Conservation (phyloP, 2,797 vertebrate genomes). For the Thripadectes ignobilis region DNA sequence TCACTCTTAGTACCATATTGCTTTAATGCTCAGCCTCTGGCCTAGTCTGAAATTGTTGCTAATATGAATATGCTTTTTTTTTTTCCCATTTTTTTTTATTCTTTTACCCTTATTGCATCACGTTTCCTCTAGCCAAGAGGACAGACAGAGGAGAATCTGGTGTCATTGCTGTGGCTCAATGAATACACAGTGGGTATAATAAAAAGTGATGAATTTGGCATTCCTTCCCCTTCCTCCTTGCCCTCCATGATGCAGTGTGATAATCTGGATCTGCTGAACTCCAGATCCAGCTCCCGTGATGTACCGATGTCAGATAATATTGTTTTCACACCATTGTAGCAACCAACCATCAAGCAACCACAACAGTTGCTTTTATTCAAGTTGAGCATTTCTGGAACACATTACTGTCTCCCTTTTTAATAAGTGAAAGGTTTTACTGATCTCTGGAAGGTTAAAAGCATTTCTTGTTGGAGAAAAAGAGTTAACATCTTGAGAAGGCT, state of each 20-base stretch:
- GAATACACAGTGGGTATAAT: conserved; percentile 77
- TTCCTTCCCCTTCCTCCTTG: conserved; percentile 59
- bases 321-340: conserved; percentile 5
- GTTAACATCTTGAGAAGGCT: background rate
- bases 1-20: conserved; percentile 40
- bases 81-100: conserved; percentile 40
- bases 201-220: conserved; percentile 59
- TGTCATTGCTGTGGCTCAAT: conserved; percentile 76
- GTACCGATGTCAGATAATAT: background rate
- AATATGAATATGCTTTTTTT: conserved; percentile 64
- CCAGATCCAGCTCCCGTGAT: conserved; percentile 47
- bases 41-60: conserved; percentile 51
- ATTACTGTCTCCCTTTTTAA: conserved; percentile 35
- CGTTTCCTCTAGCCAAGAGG: conserved; percentile 75
- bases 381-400: conserved; percentile 51
- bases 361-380: conserved; percentile 27
- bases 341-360: conserved; percentile 1
- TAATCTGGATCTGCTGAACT: conserved; percentile 48
- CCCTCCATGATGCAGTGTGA: conserved; percentile 43
- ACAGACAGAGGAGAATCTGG: conserved; percentile 75
- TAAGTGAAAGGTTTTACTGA: conserved; percentile 22
- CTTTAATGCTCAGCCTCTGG: conserved; percentile 39
- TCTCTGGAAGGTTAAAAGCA: background rate
- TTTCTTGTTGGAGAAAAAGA: background rate
- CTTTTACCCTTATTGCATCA: conserved; percentile 68